Conservation (phyloP, 2,113 vertebrate species). For the Mastomys coucha region DNA sequence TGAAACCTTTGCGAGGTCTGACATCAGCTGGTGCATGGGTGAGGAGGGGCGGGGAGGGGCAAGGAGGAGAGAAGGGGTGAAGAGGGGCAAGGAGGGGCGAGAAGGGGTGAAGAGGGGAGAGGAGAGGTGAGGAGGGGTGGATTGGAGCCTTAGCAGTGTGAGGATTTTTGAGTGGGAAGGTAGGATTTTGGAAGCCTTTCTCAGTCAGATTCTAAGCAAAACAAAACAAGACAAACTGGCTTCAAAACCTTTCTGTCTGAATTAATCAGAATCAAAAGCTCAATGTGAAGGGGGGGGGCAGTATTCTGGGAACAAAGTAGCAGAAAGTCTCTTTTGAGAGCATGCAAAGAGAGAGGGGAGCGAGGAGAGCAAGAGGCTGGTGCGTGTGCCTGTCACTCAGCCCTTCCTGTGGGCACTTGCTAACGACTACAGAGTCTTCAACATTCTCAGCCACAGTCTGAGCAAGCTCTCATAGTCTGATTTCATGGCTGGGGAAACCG, state of each 20-base stretch:
- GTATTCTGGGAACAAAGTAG: neutral
- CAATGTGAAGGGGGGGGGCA: neutral
- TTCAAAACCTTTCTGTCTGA: constrained; percentile 10
- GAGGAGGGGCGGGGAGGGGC: neutral
- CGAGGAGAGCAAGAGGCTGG: neutral
- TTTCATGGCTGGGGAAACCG: constrained; percentile 1
- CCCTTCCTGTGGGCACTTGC: neutral
- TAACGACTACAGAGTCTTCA: neutral
- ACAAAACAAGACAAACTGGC: neutral
- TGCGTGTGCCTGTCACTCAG: neutral
- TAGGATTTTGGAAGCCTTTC: neutral
- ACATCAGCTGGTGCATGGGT: neutral
- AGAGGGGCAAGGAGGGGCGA: too few species aligned
- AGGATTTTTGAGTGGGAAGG: neutral
- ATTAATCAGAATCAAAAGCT: constrained; percentile 50
- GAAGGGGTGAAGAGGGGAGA: neutral
- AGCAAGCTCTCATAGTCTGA: neutral
- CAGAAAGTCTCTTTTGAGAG: neutral
- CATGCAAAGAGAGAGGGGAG: neutral
- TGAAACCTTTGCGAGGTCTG: neutral
- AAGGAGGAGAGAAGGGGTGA: neutral
- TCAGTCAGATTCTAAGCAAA: neutral
- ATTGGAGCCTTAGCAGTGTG: neutral
- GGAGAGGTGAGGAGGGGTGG: neutral
- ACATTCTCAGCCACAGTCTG: neutral